These are phyloP conservation scores for Brachionus koreanus DNA, from an alignment of 1,140 invertebrate genomes.

Conservation along the genomic window DNA sequence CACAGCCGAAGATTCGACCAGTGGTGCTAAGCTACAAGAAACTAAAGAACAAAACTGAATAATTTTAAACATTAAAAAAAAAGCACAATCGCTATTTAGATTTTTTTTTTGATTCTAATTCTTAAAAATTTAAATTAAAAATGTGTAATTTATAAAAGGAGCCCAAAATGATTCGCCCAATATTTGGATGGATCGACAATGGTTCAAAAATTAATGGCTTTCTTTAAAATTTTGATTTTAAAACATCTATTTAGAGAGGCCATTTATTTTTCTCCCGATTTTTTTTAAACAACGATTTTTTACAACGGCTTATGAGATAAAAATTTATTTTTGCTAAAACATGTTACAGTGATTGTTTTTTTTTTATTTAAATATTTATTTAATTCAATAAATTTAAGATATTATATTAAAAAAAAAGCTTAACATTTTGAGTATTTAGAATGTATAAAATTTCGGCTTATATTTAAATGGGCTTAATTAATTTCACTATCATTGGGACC, in stretches of 20 bases:
- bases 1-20: neutral
- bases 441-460: neutral
- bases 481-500: neutral
- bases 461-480: neutral
- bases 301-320: slow-evolving; percentile 26
- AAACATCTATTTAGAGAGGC: neutral
- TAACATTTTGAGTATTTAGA: neutral
- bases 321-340: slow-evolving; percentile 9
- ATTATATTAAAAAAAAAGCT: neutral
- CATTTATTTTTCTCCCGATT: neutral
- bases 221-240: neutral
- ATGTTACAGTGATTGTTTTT: slow-evolving; percentile 36
- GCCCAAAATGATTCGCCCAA: neutral
- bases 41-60: neutral
- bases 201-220: neutral
- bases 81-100: neutral
- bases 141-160: neutral
- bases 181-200: neutral
- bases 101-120: neutral
- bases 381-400: neutral
- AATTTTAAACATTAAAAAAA: neutral
- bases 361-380: neutral
- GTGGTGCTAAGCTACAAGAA: slow-evolving; percentile 23
- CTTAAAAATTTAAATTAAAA: neutral
- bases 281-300: slow-evolving; percentile 35